Base-by-base conservation (phyloP, 2,113 vertebrate genomes). In the Chaenogobius annularis region DNA sequence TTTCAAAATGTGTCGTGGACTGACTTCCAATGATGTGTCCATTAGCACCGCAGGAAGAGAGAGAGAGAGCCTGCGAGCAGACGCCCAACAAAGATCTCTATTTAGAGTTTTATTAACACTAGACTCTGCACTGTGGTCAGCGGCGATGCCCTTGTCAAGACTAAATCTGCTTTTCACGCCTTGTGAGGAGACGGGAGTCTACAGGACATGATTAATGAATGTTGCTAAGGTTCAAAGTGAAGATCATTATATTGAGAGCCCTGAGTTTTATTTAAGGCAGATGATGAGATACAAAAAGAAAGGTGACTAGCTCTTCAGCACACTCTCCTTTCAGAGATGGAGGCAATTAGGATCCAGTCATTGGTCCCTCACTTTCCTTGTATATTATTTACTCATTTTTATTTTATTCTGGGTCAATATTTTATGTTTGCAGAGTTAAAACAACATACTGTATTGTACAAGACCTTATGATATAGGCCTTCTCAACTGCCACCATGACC, bases 71-170 rank as follows among this genome's bases (percentile, higher is more conserved):
- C 78, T 9, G 83, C 76, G 83, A 81, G 77, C 76, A 82, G 88
- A 77, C 72, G 59, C 78, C 80, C 78, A 89, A 93, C 91, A 92
- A 91, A 87, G 88, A 74, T 79, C 74, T 81, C 86, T 17, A 84
- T 88, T 85, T 79, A 88, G 71, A 69, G 70, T 77, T 83, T 82
- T 84, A 85, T 87, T 90, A 91, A 90, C 84, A 78, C 76, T 68
- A 26, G 55, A 87, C 75, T 63, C 82, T 58, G 68, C 62, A 31
- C 54, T 71, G 76, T 72, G 79, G 82, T 90, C 83, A 78, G 68
- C 56, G 75, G 75, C 61, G 74, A 72, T 83, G 83, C 81, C 67
- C 84, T 83, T 88, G 85, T 85, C 80, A 59, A 76, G 58, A 52
- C 75, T 78, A 82, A 88, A 84, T 76, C 79, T 75, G 80, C 83